Percentiles rank a stretch among this genome's conserved stretches.
phyloP scores from a whole-genome alignment of 2,113 vertebrate genomes.

The Sminthopsis crassicaudata region DNA sequence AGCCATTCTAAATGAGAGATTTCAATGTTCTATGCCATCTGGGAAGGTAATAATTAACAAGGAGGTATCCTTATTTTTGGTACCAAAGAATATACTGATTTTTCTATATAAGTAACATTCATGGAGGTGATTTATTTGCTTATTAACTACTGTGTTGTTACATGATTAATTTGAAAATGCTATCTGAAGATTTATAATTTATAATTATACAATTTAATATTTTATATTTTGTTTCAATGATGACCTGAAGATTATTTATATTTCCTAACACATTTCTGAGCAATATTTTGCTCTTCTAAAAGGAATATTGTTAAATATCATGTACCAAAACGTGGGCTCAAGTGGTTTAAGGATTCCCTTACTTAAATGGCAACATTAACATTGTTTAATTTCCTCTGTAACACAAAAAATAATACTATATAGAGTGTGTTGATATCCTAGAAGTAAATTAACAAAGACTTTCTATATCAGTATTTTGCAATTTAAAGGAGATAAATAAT shows the following conservation, averaged over 20 bases:
- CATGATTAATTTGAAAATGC: constrained; percentile 67
- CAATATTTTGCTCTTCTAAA: constrained; percentile 54
- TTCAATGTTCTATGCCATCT: constrained; percentile 65
- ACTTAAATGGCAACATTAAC: constrained; percentile 18
- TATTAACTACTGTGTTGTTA: constrained; percentile 73
- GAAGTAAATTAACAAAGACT: constrained; percentile 40
- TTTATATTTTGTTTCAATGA: constrained; percentile 67
- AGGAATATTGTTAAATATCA: constrained; percentile 31
- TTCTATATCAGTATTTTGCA: constrained; percentile 34
- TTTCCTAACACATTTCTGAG: constrained; percentile 35
- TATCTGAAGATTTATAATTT: constrained; percentile 59
- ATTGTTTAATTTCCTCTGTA: constrained; percentile 31
- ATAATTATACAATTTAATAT: constrained; percentile 43
- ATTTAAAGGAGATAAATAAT: constrained; percentile 48
- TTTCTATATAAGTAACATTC: constrained; percentile 66
- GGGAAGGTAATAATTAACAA: constrained; percentile 65
- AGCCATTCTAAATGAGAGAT: constrained; percentile 63
- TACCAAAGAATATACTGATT: constrained; percentile 88
- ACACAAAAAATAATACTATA: constrained; percentile 25
- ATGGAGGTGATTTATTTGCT: constrained; percentile 72
- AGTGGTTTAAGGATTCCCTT: constrained; percentile 14
- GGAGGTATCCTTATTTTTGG: constrained; percentile 81
- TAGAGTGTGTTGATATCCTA: constrained; percentile 34
- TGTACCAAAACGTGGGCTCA: constrained; percentile 34
- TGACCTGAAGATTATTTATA: constrained; percentile 58